Base-by-base conservation (phyloP, 1,140 invertebrate genomes). In the Tribolium castaneum region DNA sequence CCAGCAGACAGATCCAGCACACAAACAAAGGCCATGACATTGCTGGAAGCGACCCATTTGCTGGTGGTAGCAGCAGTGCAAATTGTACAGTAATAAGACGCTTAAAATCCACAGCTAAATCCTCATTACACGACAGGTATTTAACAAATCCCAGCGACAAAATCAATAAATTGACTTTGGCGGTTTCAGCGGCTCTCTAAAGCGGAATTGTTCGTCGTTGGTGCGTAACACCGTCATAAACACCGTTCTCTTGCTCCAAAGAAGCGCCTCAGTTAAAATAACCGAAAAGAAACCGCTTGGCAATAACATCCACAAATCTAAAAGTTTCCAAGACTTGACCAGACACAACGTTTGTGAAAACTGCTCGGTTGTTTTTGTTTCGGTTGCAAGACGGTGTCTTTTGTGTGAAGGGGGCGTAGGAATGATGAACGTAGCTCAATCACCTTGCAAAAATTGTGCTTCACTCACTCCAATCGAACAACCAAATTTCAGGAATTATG, bases 371-470 rank as follows among this genome's bases (percentile, higher is more conserved):
- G 70, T 12, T n/a, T 84, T 80, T 50, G 49, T 52, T 56, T 82
- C 79, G 19, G 62, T 77, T 13, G 7, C 66, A 70, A 45, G 54
- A 12, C 30, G 25, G 78, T 86, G 85, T 74, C 56, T 86, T 16
- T 52, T 81, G 25, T 86, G 85, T 80, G 80, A 83, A 76, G 51
- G 19, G 14, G 10, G 51, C 14, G 50, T 74, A 62, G 72, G 76
- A 66, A 85, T 71, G 50, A 86, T 86, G 85, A 85, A 84, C 75
- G 71, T 84, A 56, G 78, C 81, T 10, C 80, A 82, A 77, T 84
- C 84, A 14, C 82, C 83, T 39, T 86, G 86, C 70, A 86, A 86
- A 74, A 80, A 82, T 75, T 86, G 86, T 80, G 78, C 81, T 34
- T 76, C 82, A 1, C 70, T 86, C 19, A 80, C 85, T 62, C 81